Conservation (phyloP, 2,797 vertebrate species). For the Urophycis tenuis region DNA sequence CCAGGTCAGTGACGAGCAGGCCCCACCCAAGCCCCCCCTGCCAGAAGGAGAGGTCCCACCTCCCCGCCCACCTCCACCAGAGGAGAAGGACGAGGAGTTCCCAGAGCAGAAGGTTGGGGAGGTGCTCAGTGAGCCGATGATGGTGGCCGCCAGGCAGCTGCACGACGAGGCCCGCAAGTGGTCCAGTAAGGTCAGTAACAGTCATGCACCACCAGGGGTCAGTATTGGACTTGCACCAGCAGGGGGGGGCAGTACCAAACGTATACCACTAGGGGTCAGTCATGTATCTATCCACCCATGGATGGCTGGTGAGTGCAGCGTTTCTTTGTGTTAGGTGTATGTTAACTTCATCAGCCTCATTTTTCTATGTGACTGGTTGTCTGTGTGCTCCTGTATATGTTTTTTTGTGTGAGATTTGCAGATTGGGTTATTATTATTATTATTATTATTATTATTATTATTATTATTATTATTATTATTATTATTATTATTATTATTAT, state of each 20-base stretch:
- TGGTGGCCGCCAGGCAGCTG: conserved; percentile 94
- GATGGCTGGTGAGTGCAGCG: too few species aligned
- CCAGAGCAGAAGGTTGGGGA: conserved; percentile 93
- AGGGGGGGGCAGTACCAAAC: background rate
- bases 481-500: conserved; percentile 5
- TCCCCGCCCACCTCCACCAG: conserved; percentile 90
- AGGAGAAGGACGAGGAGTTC: conserved; percentile 98
- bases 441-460: conserved; percentile 6
- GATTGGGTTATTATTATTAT: conserved; percentile 6
- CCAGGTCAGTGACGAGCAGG: conserved; percentile 89
- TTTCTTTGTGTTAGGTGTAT: background rate
- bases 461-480: conserved; percentile 6
- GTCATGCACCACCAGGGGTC: background rate
- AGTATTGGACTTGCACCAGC: conserved; percentile 3
- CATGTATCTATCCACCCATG: background rate
- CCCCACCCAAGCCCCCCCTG: conserved; percentile 92
- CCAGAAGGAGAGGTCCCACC: conserved; percentile 95
- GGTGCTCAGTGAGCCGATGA: conserved; percentile 96
- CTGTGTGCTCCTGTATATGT: conserved; percentile 26
- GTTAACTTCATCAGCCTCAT: background rate
- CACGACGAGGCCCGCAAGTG: conserved; percentile 97
- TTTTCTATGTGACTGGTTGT: background rate
- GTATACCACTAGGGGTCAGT: background rate
- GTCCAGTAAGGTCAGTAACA: conserved; percentile 82
- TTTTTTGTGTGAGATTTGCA: conserved; percentile 24